phyloP scores from a whole-genome alignment of 2,888 invertebrate species.

The Volucella bombylans region DNA sequence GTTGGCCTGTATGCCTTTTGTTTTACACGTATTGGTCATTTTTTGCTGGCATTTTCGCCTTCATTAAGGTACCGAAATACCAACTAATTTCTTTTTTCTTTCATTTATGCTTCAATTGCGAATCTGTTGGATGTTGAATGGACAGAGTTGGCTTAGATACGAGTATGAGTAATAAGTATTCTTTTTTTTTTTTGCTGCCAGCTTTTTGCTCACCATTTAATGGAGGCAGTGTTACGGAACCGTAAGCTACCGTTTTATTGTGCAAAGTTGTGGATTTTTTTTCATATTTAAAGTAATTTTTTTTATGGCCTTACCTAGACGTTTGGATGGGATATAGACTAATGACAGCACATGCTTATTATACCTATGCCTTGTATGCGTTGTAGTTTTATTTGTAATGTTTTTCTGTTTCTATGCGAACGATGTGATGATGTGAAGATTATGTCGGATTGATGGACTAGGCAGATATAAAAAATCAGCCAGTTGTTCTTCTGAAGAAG shows the following conservation, averaged over 20 bases:
- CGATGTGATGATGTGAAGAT: neutral
- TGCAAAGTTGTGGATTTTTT: constrained; percentile 37
- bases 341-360: constrained; percentile 53
- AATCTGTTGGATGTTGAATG: constrained; percentile 37
- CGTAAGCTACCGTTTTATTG: constrained; percentile 70
- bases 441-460: constrained; percentile 10
- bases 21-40: neutral
- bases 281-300: neutral
- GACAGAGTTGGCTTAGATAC: no score
- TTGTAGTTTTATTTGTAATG: constrained; percentile 4
- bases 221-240: constrained; percentile 72
- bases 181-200: constrained; percentile 14
- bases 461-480: no score
- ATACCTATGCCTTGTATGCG: neutral
- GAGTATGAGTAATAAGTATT: neutral
- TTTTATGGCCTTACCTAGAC: constrained; percentile 59
- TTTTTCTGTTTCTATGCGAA: constrained; percentile 32
- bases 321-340: constrained; percentile 54
- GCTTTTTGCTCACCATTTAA: constrained; percentile 52
- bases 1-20: constrained; percentile 35
- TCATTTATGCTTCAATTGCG: constrained; percentile 36
- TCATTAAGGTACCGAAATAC: constrained; percentile 71
- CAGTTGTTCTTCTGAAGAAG: no score
- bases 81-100: constrained; percentile 60
- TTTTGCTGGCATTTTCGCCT: constrained; percentile 39